Evolutionary conservation across 2,797 vertebrate species (phyloP), one percentile per base, ranked within the genome.

Genomic region (Manis pentadactyla): DNA sequence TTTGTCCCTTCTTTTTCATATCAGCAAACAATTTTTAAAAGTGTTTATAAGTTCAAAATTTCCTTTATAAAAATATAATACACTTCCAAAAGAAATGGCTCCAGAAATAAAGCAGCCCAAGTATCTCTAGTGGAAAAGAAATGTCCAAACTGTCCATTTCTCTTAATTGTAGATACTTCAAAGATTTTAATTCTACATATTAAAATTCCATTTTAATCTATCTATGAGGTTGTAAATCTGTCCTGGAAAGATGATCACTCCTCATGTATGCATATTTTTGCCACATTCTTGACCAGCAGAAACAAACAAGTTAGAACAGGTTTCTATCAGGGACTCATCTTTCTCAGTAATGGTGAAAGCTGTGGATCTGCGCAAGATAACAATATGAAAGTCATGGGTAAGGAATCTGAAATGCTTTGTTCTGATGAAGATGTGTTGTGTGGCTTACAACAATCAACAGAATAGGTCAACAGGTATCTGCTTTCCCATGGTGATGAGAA

Each of bases 1-100:
- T 59, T 96, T 91, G 31, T 61, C 18, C 19, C 57, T 93, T 66
- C 19, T 95, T 86, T 77, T 42, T 95, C 39, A 90, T 71, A 82
- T 1, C 25, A 82, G 90, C 13, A 87, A 69, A 87, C 53, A 29
- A 25, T 55, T 79, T 61, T 66, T 9, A 39, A 81, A 86, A 37
- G n/a, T 31, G 17, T 77, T 92, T 95, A 51, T 23, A 78, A 87
- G 37, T 81, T 82, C 31, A 53, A 66, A 94, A 93, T 81, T 9
- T 84, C 61, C 61, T 66, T 83, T 92, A 31, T 73, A 78, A 84
- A 34, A 96, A 59, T 64, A 85, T 5, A 69, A n/a, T 27, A 78
- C 5, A n/a, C 66, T 21, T 90, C 31, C 6, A 53, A 84, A 75
- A 89, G 23, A 89, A 21, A 53, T 27, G 9, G 6, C 31, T 17